Percentiles rank a stretch among this genome's conserved stretches.
These are phyloP conservation scores for Miniopterus natalensis DNA, from an alignment of 2,113 vertebrate genomes.

Conservation along the genomic window DNA sequence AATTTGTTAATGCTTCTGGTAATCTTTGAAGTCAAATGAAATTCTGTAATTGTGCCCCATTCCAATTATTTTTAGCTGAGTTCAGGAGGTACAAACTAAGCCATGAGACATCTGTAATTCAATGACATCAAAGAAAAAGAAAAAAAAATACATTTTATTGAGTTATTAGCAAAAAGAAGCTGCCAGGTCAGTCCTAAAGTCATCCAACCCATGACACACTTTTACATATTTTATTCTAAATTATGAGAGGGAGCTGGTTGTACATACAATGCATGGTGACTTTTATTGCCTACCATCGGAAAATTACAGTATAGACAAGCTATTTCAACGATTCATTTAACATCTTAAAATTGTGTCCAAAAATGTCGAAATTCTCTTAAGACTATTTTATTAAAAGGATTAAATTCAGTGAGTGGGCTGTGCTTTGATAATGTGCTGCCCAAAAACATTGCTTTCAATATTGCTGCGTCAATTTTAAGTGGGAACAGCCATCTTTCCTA, in stretches of 20 bases:
- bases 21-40: conserved; percentile 16
- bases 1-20: not conserved
- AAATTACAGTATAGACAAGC: not conserved
- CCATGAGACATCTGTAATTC: not conserved
- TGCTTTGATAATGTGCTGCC: not conserved
- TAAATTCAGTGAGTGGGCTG: not conserved
- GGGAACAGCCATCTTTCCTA: not conserved
- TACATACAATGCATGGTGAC: not conserved
- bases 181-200: not conserved
- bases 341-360: conserved; percentile 4
- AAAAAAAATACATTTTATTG: not conserved
- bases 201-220: not conserved
- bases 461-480: not conserved
- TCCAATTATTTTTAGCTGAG: not conserved
- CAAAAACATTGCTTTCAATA: conserved; percentile 17
- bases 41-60: not conserved
- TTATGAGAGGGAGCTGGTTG: not conserved
- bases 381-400: not conserved
- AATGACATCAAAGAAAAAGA: not conserved
- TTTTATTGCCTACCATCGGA: not conserved
- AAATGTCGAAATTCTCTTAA: not conserved
- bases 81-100: not conserved
- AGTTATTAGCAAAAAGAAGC: not conserved
- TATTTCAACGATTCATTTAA: conserved; percentile 28
- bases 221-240: not conserved